Base-by-base conservation (phyloP, 2,888 invertebrate species). In the Aspidiotus rigidus region DNA sequence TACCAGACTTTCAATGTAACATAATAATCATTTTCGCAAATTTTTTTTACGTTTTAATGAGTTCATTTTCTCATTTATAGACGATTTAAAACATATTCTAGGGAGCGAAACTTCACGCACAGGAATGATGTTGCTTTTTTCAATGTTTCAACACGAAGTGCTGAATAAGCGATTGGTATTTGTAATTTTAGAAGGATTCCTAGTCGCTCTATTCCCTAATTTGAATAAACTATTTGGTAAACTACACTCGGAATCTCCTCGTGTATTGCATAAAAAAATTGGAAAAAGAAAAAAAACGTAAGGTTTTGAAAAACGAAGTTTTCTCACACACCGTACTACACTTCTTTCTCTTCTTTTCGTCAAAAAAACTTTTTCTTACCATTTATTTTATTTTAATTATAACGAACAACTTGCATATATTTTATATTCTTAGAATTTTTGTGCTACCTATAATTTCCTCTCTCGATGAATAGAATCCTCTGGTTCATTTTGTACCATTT, bases 21-120 rank as follows among this genome's bases (percentile, higher is more conserved):
- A n/a, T 49, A 6, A 11, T 49, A 49, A 2, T 49, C 6, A 49
- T 49, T 11, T 49, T 49, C 28, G 5, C 6, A 3, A 49, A 49
- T 49, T 49, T 13, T 49, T 49, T 11, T n/a, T 2, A 11, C n/a
- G 2, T 49, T 28, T 3, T 28, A 28, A 28, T 28, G 1, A 5
- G 28, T 28, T 28, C 28, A 28, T 53, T 53, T 53, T 53, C 5
- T 53, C 53, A 15, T 53, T 15, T n/a, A 15, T 53, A 85, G 94
- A 95, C 79, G 94, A 96, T 78, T 79, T 96, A 71, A 86, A 89
- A 74, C 90, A 90, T 76, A 86, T 96, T 74, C 88, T 95, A 70
- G 95, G 95, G 1, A 88, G 88, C 57, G 93, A 93, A 76, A 90
- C 93, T 2, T 90, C 90, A 5, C 82, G 90, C 28, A 83, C 88